These are phyloP conservation scores for Anastrepha obliqua DNA, from an alignment of 1,140 invertebrate species.

Conservation along the genomic window DNA sequence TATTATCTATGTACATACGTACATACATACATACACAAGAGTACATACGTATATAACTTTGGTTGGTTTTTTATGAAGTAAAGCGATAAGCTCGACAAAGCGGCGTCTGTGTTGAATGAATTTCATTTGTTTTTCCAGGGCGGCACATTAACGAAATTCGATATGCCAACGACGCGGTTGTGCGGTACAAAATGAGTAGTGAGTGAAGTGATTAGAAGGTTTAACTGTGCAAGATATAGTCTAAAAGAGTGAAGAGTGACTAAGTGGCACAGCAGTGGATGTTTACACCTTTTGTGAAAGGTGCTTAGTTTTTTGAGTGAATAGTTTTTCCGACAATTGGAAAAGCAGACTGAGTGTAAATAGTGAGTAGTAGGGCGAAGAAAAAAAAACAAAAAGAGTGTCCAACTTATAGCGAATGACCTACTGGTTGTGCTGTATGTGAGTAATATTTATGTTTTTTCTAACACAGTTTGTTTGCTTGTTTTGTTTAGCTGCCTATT, in stretches of 20 bases:
- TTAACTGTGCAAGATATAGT: background rate
- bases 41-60: background rate
- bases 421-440: background rate
- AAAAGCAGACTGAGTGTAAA: background rate
- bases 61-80: background rate
- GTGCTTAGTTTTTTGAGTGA: background rate
- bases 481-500: no score
- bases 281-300: constrained; percentile 6
- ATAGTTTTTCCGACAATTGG: background rate
- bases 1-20: background rate
- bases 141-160: background rate
- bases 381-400: background rate
- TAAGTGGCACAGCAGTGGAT: background rate
- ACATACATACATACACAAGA: background rate
- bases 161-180: background rate
- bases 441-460: background rate
- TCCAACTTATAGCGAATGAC: constrained; percentile 7
- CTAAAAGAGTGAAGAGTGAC: background rate
- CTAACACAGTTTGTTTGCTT: no score
- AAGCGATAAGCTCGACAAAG: constrained; percentile 12
- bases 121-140: background rate
- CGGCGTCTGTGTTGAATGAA: background rate
- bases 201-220: constrained; percentile 14
- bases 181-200: background rate
- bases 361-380: background rate